phyloP scores from a whole-genome alignment of 2,888 invertebrate genomes.

The Drosophila macrothrix region DNA sequence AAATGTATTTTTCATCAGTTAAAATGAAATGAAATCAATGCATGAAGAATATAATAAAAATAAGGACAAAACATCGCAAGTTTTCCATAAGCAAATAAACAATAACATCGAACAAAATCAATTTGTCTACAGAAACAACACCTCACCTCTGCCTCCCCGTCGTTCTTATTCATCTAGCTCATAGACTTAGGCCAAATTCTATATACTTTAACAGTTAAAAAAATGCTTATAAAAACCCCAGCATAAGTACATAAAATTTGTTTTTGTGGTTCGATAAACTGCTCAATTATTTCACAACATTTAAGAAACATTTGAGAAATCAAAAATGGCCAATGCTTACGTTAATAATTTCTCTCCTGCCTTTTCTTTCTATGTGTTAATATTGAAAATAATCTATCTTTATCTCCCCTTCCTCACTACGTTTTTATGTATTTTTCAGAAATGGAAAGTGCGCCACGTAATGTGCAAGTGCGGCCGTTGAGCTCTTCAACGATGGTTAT shows the following conservation, averaged over 20 bases:
- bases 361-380: constrained; percentile 11
- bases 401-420: neutral
- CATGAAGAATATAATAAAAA: neutral
- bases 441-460: constrained; percentile 97
- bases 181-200: neutral
- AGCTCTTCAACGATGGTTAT: constrained; percentile 98
- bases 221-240: neutral
- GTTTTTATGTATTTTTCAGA: constrained; percentile 86
- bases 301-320: neutral
- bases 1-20: neutral
- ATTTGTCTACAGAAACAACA: too few relatives aligned
- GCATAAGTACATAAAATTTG: neutral
- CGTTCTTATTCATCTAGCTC: neutral
- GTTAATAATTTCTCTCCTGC: too few relatives aligned
- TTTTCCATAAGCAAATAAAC: neutral
- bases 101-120: too few relatives aligned
- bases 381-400: constrained; percentile 30
- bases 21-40: neutral
- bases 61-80: neutral
- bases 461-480: constrained; percentile 96
- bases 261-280: neutral
- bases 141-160: neutral
- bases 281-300: neutral
- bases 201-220: neutral
- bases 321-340: neutral